These are phyloP conservation scores for Phortica okadai DNA, from an alignment of 2,888 invertebrate genomes.

Conservation along the genomic window DNA sequence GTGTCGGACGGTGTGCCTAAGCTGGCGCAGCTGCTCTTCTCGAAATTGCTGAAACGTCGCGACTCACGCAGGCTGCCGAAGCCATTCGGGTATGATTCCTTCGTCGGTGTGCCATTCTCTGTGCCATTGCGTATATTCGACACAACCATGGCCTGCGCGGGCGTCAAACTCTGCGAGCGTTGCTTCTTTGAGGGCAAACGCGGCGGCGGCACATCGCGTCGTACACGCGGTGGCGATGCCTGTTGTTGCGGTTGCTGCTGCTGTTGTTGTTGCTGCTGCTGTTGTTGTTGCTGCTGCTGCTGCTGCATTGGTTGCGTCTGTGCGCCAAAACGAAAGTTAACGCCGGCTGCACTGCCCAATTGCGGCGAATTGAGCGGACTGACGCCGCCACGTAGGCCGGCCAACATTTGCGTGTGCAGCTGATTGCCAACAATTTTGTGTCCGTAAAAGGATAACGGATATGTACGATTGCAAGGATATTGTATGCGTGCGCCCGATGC, in stretches of 20 bases:
- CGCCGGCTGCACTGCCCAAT: slow-evolving; percentile 61
- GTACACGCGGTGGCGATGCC: slow-evolving; percentile 79
- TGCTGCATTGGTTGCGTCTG: slow-evolving; percentile 60
- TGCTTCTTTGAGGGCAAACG: slow-evolving; percentile 80
- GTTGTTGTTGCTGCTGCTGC: slow-evolving; percentile 57
- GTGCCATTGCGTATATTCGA: slow-evolving; percentile 77
- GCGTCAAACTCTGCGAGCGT: slow-evolving; percentile 88
- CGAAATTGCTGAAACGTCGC: slow-evolving; percentile 49
- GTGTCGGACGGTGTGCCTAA: slow-evolving; percentile 25
- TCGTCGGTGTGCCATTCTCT: slow-evolving; percentile 32
- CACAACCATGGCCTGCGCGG: slow-evolving; percentile 77
- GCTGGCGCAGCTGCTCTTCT: slow-evolving; percentile 46
- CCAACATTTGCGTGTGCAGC: slow-evolving; percentile 75
- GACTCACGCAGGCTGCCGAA: slow-evolving; percentile 29
- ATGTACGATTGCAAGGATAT: slow-evolving; percentile 88
- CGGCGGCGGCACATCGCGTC: slow-evolving; percentile 77
- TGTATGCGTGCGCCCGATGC: slow-evolving; percentile 92
- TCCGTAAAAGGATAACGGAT: slow-evolving; percentile 86
- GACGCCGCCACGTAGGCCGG: slow-evolving; percentile 75
- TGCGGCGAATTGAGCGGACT: slow-evolving; percentile 75
- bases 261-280: no score
- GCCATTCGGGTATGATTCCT: slow-evolving; percentile 43
- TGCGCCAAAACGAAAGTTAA: slow-evolving; percentile 20
- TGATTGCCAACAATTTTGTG: slow-evolving; percentile 79
- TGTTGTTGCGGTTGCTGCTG: no score